Evolutionary conservation across 1,140 invertebrate species (phyloP), one percentile per base, ranked within the genome.

Genomic region (Heliconius hermathena): DNA sequence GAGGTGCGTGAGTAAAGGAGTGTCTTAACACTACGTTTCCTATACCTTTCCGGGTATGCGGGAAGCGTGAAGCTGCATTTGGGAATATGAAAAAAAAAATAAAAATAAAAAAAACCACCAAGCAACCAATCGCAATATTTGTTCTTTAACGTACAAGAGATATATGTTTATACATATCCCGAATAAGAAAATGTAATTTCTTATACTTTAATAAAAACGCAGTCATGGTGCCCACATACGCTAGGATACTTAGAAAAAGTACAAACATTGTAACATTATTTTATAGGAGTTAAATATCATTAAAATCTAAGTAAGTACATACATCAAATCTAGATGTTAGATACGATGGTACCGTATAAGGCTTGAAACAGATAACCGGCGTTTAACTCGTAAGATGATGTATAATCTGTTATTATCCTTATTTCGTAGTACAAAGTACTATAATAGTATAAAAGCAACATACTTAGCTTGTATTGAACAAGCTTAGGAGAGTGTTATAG

Each of bases 291-390:
- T 66, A 66, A 22, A 72, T n/a, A 72, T 71, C 60, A 76, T 49
- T 71, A 71, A 76, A 76, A 1, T 6, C 13, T 52, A 20, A 52
- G 49, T 52, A 76, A 46, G 57, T 8, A 60, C 38, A 76, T 70
- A 60, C 33, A 76, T 76, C 74, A 66, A 76, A 57, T 38, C 57
- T 70, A 70, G 74, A 76, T 76, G 66, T 71, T 76, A 66, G 74
- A 70, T 76, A 76, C n/a, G 74, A 41, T n/a, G 74, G 38, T 57
- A 60, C 74, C 74, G 46, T 38, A 76, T 76, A 76, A 76, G 74
- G 74, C 57, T 9, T 70, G 41, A 38, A 41, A 71, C 60, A 18
- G 38, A 76, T 38, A 76, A 76, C 66, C 74, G 38, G 74, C 74
- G 38, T 66, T 66, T 66, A 66, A 4, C n/a, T 16, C 11, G 8